Conservation (phyloP, 2,113 vertebrate genomes). For the Anarhynchus alexandrinus region DNA sequence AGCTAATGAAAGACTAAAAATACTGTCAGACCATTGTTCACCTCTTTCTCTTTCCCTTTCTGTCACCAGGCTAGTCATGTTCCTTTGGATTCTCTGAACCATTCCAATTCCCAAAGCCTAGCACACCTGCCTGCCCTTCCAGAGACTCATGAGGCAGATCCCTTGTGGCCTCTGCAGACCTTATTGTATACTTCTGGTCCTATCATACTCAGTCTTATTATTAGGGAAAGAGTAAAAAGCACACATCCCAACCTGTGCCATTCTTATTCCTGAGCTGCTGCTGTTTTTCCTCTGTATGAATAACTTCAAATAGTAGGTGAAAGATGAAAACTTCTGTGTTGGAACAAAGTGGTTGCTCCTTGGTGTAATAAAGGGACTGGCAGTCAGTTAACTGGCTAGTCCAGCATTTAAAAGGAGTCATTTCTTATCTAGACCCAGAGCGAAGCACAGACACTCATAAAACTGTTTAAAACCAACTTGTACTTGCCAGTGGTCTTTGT, state of each 20-base stretch:
- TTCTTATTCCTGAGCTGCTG: background rate
- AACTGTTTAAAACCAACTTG: background rate
- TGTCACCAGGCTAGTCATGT: background rate
- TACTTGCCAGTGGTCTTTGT: background rate
- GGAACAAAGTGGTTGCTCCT: background rate
- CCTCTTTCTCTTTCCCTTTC: fast-evolving
- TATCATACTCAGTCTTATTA: fast-evolving
- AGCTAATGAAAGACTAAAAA: background rate
- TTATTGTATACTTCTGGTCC: background rate
- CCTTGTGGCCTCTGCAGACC: background rate
- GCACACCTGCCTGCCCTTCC: background rate
- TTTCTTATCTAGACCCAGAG: background rate
- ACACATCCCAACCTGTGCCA: background rate
- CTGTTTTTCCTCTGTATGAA: background rate
- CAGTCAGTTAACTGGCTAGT: background rate
- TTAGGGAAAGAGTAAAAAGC: background rate
- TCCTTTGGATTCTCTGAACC: background rate
- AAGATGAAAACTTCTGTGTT: background rate
- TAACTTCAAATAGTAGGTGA: background rate
- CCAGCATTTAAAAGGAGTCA: background rate
- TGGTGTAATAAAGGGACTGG: background rate
- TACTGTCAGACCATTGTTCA: background rate
- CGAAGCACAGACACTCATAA: background rate
- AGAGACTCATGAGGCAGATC: background rate
- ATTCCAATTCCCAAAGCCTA: background rate